Evolutionary conservation across 2,888 invertebrate genomes (phyloP), one percentile per base, ranked within the genome.

Genomic region (Acanthosepion pharaonis): DNA sequence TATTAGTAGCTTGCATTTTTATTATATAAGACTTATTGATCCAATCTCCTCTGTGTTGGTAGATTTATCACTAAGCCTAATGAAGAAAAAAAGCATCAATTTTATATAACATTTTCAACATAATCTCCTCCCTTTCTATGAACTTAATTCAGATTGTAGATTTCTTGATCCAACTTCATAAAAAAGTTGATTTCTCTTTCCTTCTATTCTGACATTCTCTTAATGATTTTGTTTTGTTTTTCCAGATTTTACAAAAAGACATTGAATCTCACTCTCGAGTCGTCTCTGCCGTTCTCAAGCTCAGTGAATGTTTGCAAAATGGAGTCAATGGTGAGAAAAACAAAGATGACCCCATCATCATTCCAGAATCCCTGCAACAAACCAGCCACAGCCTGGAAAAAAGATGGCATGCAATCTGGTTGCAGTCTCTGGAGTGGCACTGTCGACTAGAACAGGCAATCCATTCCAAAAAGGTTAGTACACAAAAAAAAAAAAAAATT

Each of bases 361-460:
- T 95, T 94, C 95, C 95, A 49, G 96, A 96, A 93, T 95, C 95
- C 91, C 95, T 96, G 59, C 97, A 98, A 96, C 97, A 98, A 96
- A 98, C 98, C 95, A 98, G 98, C 95, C 98, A 98, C 95, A 98
- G 98, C 95, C 98, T 99, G 96, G 99, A 99, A 97, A 98, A 98
- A 95, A 98, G 99, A 97, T 99, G 99, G 98, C 99, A 99, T 97
- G 98, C 98, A 96, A 98, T 99, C 96, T 99, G 98, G 98, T 98
- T 99, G 96, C 98, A 98, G 96, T 98, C 99, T 94, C 98, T 99
- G 97, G 99, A 99, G 98, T 98, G 99, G 98, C 99, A 99, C 98
- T 98, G 98, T 97, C 98, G 99, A 97, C 98, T 99, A 97, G 99
- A 99, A 97, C 98, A 97, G 95, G 97, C 97, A 94, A 96, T 97